Evolutionary conservation across 2,888 invertebrate species (phyloP).

Genomic region (Cheilosia urbana): DNA sequence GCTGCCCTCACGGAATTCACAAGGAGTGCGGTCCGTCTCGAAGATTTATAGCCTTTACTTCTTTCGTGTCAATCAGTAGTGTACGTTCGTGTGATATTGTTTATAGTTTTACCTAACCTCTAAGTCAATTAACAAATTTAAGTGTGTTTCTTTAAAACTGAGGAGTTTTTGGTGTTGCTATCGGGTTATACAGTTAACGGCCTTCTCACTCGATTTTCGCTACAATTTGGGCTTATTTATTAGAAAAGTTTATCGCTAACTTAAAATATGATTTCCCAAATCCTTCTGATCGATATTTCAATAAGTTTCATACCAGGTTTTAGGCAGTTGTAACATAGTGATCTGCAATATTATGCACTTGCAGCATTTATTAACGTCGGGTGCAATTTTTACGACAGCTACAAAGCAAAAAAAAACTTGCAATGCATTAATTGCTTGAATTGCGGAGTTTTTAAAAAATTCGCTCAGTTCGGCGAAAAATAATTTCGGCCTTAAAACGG

Average conservation of each 20-base stretch:
- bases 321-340: too few relatives aligned
- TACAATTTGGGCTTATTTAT: too few relatives aligned
- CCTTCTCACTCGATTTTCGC: not conserved
- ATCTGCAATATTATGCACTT: too few relatives aligned
- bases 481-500: not conserved
- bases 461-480: not conserved
- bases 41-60: slow-evolving; percentile 78
- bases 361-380: too few relatives aligned
- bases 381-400: too few relatives aligned
- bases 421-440: not conserved
- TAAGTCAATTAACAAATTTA: not conserved
- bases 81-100: slow-evolving; percentile 14
- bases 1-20: slow-evolving; percentile 82
- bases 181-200: too few relatives aligned
- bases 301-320: too few relatives aligned
- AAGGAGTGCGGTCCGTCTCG: slow-evolving; percentile 77
- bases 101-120: not conserved
- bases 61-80: slow-evolving; percentile 72
- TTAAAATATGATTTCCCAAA: too few relatives aligned
- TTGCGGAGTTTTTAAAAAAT: not conserved
- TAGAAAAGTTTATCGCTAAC: too few relatives aligned
- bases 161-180: not conserved
- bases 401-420: not conserved
- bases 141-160: not conserved
- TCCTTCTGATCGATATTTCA: too few relatives aligned